These are phyloP conservation scores for Agonopterix alstromeriana DNA, from an alignment of 2,888 invertebrate genomes.

Conservation along the genomic window DNA sequence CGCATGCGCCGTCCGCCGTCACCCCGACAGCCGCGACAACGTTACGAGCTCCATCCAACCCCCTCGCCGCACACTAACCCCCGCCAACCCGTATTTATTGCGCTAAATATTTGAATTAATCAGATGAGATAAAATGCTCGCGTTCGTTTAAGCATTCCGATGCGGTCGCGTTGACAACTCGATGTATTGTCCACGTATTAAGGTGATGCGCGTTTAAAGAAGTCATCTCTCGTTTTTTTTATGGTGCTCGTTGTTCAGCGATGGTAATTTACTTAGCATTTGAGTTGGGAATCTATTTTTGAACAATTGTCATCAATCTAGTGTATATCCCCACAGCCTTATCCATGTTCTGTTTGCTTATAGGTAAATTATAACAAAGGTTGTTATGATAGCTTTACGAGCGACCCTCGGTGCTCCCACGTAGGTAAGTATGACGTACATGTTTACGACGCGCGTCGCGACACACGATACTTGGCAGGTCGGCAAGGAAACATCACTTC, in stretches of 20 bases:
- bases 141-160: conserved; percentile 69
- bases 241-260: conserved; percentile 7
- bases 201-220: conserved; percentile 54
- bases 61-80: conserved; percentile 22
- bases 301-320: neutral
- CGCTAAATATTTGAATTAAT: conserved; percentile 76
- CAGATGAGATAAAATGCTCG: conserved; percentile 72
- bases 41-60: conserved; percentile 27
- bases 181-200: conserved; percentile 64
- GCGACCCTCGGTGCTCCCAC: conserved; percentile 33
- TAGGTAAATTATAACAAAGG: conserved; percentile 32
- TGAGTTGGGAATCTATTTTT: conserved; percentile 1
- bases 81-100: conserved; percentile 60
- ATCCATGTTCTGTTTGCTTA: neutral
- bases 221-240: conserved; percentile 52
- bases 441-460: conserved; percentile 59
- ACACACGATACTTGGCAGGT: conserved; percentile 65
- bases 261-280: conserved; percentile 7
- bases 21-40: conserved; percentile 30
- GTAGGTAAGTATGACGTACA: conserved; percentile 60
- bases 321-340: neutral
- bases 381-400: conserved; percentile 57
- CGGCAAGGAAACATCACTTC: conserved; percentile 48
- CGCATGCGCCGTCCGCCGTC: conserved; percentile 55
- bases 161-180: conserved; percentile 71